Evolutionary conservation across 1,140 invertebrate genomes (phyloP).

Genomic region (Calephelis nemesis): DNA sequence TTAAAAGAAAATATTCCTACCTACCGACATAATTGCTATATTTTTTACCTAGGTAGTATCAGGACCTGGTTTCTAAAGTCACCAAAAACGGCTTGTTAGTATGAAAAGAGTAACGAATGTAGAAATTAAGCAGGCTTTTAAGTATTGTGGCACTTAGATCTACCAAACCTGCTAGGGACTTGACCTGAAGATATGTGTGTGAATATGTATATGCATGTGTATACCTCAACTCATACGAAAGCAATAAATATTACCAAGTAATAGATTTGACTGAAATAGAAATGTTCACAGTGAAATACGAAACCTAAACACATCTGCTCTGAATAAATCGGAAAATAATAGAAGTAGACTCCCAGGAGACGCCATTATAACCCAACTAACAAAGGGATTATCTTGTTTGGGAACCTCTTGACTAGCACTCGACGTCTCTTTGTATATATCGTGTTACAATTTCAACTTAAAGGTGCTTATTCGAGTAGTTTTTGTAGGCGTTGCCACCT

Average conservation of each 20-base stretch:
- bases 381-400: slow-evolving; percentile 79
- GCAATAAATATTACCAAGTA: slow-evolving; percentile 14
- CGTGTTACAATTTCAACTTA: slow-evolving; percentile 64
- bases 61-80: no score
- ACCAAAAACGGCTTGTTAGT: no score
- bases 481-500: slow-evolving; percentile 70
- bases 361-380: slow-evolving; percentile 74
- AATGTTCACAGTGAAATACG: slow-evolving; percentile 67
- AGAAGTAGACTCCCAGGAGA: slow-evolving; percentile 61
- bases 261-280: slow-evolving; percentile 43
- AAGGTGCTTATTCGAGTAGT: slow-evolving; percentile 56
- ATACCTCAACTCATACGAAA: slow-evolving; percentile 3
- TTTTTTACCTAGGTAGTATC: no score
- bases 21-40: no score
- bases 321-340: slow-evolving; percentile 72
- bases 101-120: no score
- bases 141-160: no score
- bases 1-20: no score
- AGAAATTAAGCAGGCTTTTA: no score
- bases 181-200: no score
- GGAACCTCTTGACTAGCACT: slow-evolving; percentile 74
- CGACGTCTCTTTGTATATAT: slow-evolving; percentile 66
- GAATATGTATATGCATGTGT: no score
- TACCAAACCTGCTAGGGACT: no score
- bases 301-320: slow-evolving; percentile 67